phyloP scores from a whole-genome alignment of 2,888 invertebrate genomes.

The Erynnis tages region DNA sequence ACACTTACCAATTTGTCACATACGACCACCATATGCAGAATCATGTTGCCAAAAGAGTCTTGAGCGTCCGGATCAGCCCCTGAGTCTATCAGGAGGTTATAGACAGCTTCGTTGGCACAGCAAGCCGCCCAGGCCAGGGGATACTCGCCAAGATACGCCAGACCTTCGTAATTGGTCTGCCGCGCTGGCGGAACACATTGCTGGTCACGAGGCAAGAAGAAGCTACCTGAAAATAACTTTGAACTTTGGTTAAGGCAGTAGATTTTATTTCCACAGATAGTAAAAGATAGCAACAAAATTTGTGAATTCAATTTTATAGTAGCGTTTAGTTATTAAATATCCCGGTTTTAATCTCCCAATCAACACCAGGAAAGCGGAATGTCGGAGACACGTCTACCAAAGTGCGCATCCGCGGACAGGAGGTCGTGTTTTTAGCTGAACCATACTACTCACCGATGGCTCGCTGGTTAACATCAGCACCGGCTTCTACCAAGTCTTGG shows the following conservation, averaged over 20 bases:
- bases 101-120: conserved; percentile 97
- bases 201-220: conserved; percentile 97
- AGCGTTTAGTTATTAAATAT: no score
- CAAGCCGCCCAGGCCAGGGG: conserved; percentile 99
- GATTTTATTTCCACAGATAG: no score
- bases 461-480: conserved; percentile 94
- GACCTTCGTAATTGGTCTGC: conserved; percentile 96
- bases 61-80: conserved; percentile 98
- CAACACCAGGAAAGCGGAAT: no score
- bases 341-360: no score
- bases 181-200: conserved; percentile 89
- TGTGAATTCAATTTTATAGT: no score
- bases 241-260: no score
- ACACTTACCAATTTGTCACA: conserved; percentile 93
- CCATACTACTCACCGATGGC: conserved; percentile 87
- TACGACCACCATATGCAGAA: conserved; percentile 99
- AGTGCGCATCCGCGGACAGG: no score
- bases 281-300: no score
- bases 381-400: no score
- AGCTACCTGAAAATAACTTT: conserved; percentile 83
- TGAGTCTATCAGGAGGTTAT: conserved; percentile 94
- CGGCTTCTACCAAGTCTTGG: conserved; percentile 94
- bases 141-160: conserved; percentile 98
- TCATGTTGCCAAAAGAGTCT: conserved; percentile 98
- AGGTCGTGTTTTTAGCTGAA: no score